A percentile compares a stretch with the other conserved stretches of the same genome.
phyloP scores from a whole-genome alignment of 2,113 vertebrate genomes.

The Strix uralensis region DNA sequence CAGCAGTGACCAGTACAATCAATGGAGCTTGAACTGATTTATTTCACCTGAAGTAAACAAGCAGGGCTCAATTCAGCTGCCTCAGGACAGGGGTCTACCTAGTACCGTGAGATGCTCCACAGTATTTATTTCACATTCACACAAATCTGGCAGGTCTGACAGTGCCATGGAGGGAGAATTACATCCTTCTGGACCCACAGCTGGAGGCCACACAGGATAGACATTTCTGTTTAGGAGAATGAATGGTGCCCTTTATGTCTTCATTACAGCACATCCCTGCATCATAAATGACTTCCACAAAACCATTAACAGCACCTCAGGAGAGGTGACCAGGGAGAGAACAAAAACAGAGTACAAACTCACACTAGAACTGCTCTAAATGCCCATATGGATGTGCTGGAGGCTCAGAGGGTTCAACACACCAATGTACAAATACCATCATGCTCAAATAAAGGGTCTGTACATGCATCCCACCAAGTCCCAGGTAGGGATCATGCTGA shows the following conservation, averaged over 20 bases:
- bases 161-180: neutral
- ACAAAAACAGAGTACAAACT: neutral
- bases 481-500: neutral
- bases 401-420: neutral
- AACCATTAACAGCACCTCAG: neutral
- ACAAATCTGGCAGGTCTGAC: neutral
- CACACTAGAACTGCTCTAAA: neutral
- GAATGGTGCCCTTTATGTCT: neutral
- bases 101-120: neutral
- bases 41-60: neutral
- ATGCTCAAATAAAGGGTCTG: neutral
- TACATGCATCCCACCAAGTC: neutral
- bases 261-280: neutral
- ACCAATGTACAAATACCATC: neutral
- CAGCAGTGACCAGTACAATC: neutral
- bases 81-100: neutral
- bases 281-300: neutral
- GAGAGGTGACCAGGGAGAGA: neutral
- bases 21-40: neutral
- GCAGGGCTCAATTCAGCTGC: neutral
- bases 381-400: rapidly evolving
- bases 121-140: neutral
- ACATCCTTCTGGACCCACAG: slow-evolving; percentile 8
- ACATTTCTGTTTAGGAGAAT: neutral
- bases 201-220: neutral